These are phyloP conservation scores for Phyllopteryx taeniolatus DNA, from an alignment of 2,113 vertebrate species.

Conservation along the genomic window DNA sequence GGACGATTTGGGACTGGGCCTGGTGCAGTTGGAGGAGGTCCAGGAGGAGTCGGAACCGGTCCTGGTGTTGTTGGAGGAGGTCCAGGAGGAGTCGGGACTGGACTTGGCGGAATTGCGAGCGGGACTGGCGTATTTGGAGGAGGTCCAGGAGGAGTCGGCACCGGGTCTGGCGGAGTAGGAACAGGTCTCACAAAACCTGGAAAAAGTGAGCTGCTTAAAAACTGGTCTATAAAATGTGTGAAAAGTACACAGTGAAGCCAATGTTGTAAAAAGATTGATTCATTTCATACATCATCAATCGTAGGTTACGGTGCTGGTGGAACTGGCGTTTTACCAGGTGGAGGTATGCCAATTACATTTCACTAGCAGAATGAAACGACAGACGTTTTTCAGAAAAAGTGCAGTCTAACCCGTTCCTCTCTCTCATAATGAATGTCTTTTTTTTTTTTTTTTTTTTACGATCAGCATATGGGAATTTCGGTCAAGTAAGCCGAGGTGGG, in stretches of 20 bases:
- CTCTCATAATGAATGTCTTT: neutral
- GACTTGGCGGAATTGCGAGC: conserved; percentile 3
- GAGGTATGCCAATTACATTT: conserved; percentile 48
- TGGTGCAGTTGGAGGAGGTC: conserved; percentile 10
- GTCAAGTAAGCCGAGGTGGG: conserved; percentile 16
- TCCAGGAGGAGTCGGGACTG: conserved; percentile 31
- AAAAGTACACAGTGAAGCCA: neutral
- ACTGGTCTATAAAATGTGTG: conserved; percentile 6
- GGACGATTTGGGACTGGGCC: conserved; percentile 16
- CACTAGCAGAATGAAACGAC: neutral
- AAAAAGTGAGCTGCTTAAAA: conserved; percentile 58
- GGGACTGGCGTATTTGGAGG: conserved; percentile 8
- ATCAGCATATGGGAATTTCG: conserved; percentile 4
- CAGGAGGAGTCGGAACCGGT: conserved; percentile 28
- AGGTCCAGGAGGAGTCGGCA: conserved; percentile 4
- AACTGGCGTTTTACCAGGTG: conserved; percentile 18
- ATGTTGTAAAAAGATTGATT: neutral
- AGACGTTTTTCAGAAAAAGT: neutral
- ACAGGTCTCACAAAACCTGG: conserved; percentile 48
- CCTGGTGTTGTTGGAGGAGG: conserved; percentile 16
- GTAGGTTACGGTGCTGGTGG: conserved; percentile 66
- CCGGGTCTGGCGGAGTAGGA: conserved; percentile 13
- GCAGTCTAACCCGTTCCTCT: neutral
- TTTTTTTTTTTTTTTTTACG: conserved; percentile 13
- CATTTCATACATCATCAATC: conserved; percentile 6